Evolutionary conservation across 2,888 invertebrate species (phyloP), one percentile per base, ranked within the genome.

Genomic region (Tetanocera ferruginea): DNA sequence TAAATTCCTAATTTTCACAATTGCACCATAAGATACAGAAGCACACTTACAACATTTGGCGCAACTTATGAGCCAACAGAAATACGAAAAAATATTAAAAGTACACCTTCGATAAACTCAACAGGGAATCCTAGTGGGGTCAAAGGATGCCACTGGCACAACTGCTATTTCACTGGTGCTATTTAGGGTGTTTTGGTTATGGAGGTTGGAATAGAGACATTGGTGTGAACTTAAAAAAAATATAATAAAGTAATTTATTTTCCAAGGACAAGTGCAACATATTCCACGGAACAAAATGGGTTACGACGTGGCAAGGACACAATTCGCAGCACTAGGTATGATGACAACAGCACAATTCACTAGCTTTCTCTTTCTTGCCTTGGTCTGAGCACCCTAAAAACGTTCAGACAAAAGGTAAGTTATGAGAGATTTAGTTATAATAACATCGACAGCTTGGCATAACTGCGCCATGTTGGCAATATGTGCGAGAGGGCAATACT

Each of bases 391-490:
- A 25, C 9, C 8, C 37, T 64, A 19, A 64, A 71, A 52, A 52
- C 52, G 66, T 71, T 28, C 17, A 31, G 34, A 72, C 72, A 37
- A 3, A 69, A 79, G 75, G 52, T 67, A 80, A 79, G 75, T 87
- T 87, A 88, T 87, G 85, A 85, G 84, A 88, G 88, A 89, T 89
- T 86, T 84, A 86, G 87, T 87, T 87, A 88, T 89, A 89, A 88
- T 87, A 85, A 85, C 87, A 85, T 85, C 86, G 88, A 86, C 86
- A 87, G 89, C 88, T 88, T 88, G 87, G 81, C 80, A 81, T 85
- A 85, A 87, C 87, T 74, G 64, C 73, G 76, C 77, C 79, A 62
- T 72, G 69, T 49, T 55, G 43, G 43, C 43, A 43, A 11, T 43
- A 14, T 43, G 43, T 43, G 11, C 11, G 43, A 43, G 8, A 19